Evolutionary conservation across 2,113 vertebrate species (phyloP).

Genomic region (Zapus hudsonius): DNA sequence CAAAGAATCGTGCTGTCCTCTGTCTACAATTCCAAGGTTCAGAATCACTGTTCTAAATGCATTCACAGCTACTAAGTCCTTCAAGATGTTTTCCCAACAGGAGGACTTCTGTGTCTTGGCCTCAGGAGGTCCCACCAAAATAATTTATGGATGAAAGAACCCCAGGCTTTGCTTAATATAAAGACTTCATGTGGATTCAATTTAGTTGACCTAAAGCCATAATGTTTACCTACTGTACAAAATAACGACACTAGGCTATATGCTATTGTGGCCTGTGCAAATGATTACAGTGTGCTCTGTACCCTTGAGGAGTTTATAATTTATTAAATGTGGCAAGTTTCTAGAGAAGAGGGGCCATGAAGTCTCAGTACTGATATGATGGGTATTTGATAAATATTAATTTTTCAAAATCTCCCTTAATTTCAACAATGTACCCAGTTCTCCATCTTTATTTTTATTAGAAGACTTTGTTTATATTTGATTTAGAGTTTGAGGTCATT

Average conservation of each 20-base stretch:
- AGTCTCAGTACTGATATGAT: neutral
- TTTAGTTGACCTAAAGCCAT: slow-evolving; percentile 53
- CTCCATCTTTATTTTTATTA: neutral
- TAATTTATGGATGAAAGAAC: neutral
- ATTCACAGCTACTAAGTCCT: slow-evolving; percentile 17
- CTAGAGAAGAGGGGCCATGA: neutral
- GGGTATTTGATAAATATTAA: slow-evolving; percentile 24
- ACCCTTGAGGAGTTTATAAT: neutral
- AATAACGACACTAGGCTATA: neutral
- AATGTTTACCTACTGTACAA: slow-evolving; percentile 32
- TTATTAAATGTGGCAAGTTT: slow-evolving; percentile 15
- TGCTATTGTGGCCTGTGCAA: neutral
- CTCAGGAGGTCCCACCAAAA: neutral
- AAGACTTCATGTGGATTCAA: slow-evolving; percentile 38
- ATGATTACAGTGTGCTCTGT: neutral
- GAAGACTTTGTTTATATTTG: neutral
- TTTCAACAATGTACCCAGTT: neutral
- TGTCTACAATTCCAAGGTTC: neutral
- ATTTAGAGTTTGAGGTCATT: neutral
- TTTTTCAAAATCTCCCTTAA: neutral
- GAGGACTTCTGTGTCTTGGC: neutral
- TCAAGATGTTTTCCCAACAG: neutral
- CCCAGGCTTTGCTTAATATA: neutral
- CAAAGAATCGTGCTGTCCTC: neutral
- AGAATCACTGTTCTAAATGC: slow-evolving; percentile 1